These are phyloP conservation scores for Macheiramphus alcinus DNA, from an alignment of 2,113 vertebrate genomes.

Conservation along the genomic window DNA sequence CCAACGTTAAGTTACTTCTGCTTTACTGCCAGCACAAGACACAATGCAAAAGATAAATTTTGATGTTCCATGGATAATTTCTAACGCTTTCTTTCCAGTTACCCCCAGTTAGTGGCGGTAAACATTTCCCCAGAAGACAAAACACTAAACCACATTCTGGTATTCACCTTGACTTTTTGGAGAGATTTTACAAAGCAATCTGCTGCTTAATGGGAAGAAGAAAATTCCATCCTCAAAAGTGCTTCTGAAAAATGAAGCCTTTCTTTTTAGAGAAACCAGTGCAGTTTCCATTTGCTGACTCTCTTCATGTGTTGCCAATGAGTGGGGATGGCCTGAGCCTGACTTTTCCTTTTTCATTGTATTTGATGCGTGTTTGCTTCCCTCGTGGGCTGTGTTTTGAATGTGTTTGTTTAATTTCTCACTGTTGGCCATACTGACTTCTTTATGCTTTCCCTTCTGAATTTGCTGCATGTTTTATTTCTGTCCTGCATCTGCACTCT, in stretches of 20 bases:
- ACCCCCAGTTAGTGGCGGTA: neutral
- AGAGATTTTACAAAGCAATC: neutral
- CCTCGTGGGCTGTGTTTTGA: constrained; percentile 17
- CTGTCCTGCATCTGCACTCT: constrained; percentile 32
- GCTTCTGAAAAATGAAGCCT: neutral
- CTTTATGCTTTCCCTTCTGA: constrained; percentile 54
- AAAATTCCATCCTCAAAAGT: neutral
- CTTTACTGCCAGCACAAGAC: neutral
- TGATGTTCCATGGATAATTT: neutral
- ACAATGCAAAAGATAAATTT: neutral
- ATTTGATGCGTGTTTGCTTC: constrained; percentile 16
- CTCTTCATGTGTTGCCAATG: neutral
- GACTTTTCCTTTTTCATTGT: constrained; percentile 12
- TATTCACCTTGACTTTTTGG: neutral
- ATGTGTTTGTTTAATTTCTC: constrained; percentile 43
- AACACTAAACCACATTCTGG: neutral
- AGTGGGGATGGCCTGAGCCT: neutral
- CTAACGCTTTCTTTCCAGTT: neutral
- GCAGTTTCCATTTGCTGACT: neutral
- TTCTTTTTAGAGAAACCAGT: neutral
- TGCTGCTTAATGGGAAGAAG: neutral
- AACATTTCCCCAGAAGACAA: neutral
- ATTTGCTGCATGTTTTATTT: constrained; percentile 50
- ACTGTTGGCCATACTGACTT: constrained; percentile 35
- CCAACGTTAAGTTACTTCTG: neutral